These are phyloP conservation scores for Eilema caniola DNA, from an alignment of 2,888 invertebrate genomes.

Conservation along the genomic window DNA sequence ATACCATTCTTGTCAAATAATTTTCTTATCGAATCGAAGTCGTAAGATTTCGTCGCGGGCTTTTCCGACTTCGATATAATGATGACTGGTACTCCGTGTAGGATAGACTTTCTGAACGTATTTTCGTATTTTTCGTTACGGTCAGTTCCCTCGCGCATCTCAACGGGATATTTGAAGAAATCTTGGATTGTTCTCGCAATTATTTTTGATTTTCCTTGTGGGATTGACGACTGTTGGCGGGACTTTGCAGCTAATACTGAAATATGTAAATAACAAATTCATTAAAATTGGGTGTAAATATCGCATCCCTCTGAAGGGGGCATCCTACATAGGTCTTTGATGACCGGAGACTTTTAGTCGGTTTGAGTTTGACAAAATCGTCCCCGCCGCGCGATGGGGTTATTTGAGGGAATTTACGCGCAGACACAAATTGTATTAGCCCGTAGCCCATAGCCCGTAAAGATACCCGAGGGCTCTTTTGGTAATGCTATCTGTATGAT, in stretches of 20 bases:
- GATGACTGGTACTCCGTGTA: not conserved
- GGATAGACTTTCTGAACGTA: slow-evolving; percentile 2
- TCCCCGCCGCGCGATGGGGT: too few relatives aligned
- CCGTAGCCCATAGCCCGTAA: too few relatives aligned
- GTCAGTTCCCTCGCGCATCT: not conserved
- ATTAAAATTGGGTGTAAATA: too few relatives aligned
- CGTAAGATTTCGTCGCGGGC: not conserved
- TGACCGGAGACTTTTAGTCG: too few relatives aligned
- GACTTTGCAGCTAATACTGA: not conserved
- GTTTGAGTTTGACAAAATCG: too few relatives aligned
- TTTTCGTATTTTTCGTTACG: not conserved
- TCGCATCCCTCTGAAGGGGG: too few relatives aligned
- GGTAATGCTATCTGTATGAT: too few relatives aligned
- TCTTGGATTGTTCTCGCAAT: not conserved
- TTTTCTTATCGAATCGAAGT: not conserved
- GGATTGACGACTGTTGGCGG: not conserved
- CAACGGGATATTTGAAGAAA: not conserved
- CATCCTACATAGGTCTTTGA: too few relatives aligned
- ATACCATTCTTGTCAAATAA: slow-evolving; percentile 22
- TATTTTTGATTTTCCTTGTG: not conserved
- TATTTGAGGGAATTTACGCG: too few relatives aligned
- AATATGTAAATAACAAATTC: not conserved
- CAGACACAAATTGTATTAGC: too few relatives aligned
- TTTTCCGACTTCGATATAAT: slow-evolving; percentile 3
- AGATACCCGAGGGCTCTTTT: too few relatives aligned